phyloP scores from a whole-genome alignment of 2,113 vertebrate genomes.

The Hippocampus mohnikei region DNA sequence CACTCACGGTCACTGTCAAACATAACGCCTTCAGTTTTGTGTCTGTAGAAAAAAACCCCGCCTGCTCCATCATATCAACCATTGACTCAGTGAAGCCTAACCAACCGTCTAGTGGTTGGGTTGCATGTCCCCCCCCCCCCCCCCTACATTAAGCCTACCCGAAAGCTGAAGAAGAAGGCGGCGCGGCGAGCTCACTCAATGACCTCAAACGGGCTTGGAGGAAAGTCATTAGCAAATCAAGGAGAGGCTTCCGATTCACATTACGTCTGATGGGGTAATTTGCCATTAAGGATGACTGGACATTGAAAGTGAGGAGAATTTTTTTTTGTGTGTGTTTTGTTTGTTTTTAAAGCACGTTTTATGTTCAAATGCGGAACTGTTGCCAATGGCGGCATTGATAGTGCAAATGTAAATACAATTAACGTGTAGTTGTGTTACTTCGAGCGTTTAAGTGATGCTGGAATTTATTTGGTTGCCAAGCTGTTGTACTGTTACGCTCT shows the following conservation, averaged over 20 bases:
- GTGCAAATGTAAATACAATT: slow-evolving; percentile 14
- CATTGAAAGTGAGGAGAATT: background rate
- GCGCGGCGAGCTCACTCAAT: slow-evolving; percentile 9
- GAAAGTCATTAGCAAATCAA: slow-evolving; percentile 16
- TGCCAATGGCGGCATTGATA: background rate
- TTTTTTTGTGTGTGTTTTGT: background rate
- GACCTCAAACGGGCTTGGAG: slow-evolving; percentile 9
- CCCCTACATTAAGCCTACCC: slow-evolving; percentile 11
- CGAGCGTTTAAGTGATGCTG: slow-evolving; percentile 20
- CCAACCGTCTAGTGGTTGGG: background rate
- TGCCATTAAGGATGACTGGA: slow-evolving; percentile 9
- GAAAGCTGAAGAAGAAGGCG: background rate
- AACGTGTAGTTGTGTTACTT: slow-evolving; percentile 20
- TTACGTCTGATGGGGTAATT: slow-evolving; percentile 21
- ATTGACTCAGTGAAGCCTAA: slow-evolving; percentile 3
- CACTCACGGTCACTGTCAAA: background rate
- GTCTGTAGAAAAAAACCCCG: background rate
- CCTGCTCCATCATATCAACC: background rate
- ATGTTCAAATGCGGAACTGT: background rate
- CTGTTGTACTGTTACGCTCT: slow-evolving; percentile 23
- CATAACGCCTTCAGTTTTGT: background rate
- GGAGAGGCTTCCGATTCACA: slow-evolving; percentile 11
- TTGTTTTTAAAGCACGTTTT: slow-evolving; percentile 8
- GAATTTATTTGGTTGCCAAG: slow-evolving; percentile 30
- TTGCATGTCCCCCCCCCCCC: background rate